Conservation (phyloP, 2,113 vertebrate species). For the Romanogobio albipinnatus region DNA sequence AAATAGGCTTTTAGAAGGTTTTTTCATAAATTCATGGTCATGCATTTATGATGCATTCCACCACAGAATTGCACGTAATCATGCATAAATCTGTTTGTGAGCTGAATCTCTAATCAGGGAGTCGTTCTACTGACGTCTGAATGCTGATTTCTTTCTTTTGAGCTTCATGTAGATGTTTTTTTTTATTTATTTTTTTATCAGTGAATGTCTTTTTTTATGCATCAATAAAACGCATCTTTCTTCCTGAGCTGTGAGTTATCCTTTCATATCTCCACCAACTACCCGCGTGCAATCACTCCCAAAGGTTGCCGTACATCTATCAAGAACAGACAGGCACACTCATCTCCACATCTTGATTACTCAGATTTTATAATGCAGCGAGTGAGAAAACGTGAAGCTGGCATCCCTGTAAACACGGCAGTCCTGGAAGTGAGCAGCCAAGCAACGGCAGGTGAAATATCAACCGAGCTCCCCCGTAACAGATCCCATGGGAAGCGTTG, state of each 20-base stretch:
- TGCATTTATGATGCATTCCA: conserved; percentile 27
- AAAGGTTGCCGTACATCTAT: conserved; percentile 41
- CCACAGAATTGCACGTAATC: background rate
- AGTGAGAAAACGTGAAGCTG: background rate
- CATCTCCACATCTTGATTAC: conserved; percentile 25
- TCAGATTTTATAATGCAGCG: background rate
- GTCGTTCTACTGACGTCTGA: background rate
- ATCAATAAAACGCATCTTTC: background rate
- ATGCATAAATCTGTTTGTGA: conserved; percentile 17
- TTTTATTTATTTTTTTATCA: background rate
- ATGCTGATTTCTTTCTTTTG: conserved; percentile 32
- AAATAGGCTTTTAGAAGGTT: background rate
- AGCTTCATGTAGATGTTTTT: background rate
- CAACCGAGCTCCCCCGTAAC: background rate
- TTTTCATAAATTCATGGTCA: background rate
- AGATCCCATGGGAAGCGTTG: conserved; percentile 18
- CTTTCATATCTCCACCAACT: conserved; percentile 45
- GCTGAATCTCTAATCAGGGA: conserved; percentile 23
- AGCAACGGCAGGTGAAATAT: conserved; percentile 2
- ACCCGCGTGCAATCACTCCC: conserved; percentile 40
- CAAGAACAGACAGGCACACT: conserved; percentile 19
- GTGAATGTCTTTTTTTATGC: background rate
- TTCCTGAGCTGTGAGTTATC: conserved; percentile 40
- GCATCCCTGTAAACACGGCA: conserved; percentile 1
- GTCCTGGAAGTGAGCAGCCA: conserved; percentile 10